These are phyloP conservation scores for Phyllotis vaccarum DNA, from an alignment of 2,797 vertebrate genomes.

Conservation along the genomic window DNA sequence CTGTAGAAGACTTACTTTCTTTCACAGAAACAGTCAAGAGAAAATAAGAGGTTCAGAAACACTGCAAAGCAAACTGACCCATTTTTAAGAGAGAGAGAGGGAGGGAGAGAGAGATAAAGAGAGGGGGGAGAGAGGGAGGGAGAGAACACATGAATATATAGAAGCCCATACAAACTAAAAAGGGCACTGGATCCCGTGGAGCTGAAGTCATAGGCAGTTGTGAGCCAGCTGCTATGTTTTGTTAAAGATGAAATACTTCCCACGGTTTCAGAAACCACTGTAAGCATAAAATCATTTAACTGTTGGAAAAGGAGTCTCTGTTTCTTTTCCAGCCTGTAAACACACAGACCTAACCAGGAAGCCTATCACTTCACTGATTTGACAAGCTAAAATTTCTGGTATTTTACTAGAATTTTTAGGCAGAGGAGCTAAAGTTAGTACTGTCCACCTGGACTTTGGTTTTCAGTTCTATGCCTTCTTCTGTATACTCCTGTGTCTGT, in stretches of 20 bases:
- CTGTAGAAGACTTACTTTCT: not conserved
- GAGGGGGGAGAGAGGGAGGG: not conserved
- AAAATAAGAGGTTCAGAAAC: slow-evolving; percentile 36
- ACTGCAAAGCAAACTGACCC: not conserved
- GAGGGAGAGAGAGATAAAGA: not conserved
- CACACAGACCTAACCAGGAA: not conserved
- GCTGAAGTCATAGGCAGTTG: not conserved
- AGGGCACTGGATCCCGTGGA: not conserved
- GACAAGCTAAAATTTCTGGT: not conserved
- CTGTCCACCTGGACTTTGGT: too few relatives aligned
- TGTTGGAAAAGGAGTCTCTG: not conserved
- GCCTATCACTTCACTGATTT: not conserved
- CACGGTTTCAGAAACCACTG: not conserved
- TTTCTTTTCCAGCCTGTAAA: not conserved
- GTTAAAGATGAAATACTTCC: not conserved
- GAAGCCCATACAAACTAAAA: not conserved
- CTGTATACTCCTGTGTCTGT: not conserved
- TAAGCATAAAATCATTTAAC: not conserved
- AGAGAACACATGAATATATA: too few relatives aligned
- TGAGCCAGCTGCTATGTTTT: not conserved
- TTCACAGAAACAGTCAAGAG: not conserved
- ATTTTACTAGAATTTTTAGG: not conserved
- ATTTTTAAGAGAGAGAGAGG: not conserved
- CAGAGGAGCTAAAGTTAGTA: too few relatives aligned
- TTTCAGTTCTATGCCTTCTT: not conserved